phyloP scores from a whole-genome alignment of 2,888 invertebrate genomes.

The Rhyacophila evoluta region DNA sequence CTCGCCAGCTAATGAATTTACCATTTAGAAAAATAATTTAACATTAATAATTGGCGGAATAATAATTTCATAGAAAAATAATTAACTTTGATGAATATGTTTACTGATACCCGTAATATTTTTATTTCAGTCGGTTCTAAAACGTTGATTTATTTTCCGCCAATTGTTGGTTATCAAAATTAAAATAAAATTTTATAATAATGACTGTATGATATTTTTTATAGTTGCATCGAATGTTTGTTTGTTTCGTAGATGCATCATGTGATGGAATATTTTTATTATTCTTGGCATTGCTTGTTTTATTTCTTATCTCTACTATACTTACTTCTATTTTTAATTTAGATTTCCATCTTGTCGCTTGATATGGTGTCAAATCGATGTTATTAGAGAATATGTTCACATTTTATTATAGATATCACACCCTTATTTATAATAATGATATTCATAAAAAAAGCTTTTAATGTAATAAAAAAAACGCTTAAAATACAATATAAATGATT shows the following conservation, averaged over 20 bases:
- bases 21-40: no score
- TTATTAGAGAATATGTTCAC: slow-evolving; percentile 13
- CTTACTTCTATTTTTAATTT: not conserved
- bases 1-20: no score
- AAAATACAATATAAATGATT: no score
- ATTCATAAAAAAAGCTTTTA: not conserved
- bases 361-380: slow-evolving; percentile 19
- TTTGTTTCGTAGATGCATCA: not conserved
- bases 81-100: no score
- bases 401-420: not conserved
- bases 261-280: not conserved
- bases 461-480: not conserved
- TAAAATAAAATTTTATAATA: no score
- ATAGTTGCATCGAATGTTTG: not conserved
- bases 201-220: no score
- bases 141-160: no score
- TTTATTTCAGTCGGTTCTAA: no score
- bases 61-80: no score
- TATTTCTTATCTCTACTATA: not conserved
- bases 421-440: not conserved
- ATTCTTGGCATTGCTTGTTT: slow-evolving; percentile 3
- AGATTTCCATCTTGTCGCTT: slow-evolving; percentile 19
- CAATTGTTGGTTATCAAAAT: no score
- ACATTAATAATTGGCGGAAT: no score
- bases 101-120: no score